These are phyloP conservation scores for Bruchidius siliquastri DNA, from an alignment of 2,888 invertebrate genomes.

Conservation along the genomic window DNA sequence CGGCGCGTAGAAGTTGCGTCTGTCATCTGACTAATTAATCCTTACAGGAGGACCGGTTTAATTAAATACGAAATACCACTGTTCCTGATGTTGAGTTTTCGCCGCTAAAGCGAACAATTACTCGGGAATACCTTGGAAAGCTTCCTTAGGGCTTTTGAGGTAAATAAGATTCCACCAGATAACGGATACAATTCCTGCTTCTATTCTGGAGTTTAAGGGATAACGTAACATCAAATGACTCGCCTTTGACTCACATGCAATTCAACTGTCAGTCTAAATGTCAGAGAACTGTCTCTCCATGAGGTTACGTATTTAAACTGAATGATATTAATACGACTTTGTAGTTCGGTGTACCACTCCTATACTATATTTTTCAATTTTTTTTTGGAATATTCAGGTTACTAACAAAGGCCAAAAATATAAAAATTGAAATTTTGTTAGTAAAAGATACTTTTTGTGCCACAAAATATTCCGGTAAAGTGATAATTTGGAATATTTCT, in stretches of 20 bases:
- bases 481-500: too few relatives aligned
- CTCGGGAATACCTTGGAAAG: slow-evolving; percentile 1
- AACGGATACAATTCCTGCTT: neutral
- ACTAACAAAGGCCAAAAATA: too few relatives aligned
- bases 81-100: slow-evolving; percentile 37
- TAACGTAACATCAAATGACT: neutral
- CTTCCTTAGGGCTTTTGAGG: neutral
- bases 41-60: slow-evolving; percentile 42
- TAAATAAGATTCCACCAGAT: neutral
- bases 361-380: too few relatives aligned
- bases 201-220: neutral
- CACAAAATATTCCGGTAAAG: too few relatives aligned
- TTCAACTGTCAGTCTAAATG: too few relatives aligned
- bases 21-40: slow-evolving; percentile 44
- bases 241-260: neutral
- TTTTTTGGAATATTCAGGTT: too few relatives aligned
- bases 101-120: slow-evolving; percentile 28
- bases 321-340: too few relatives aligned
- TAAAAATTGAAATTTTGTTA: too few relatives aligned
- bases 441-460: too few relatives aligned
- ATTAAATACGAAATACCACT: slow-evolving; percentile 43
- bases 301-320: too few relatives aligned
- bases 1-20: slow-evolving; percentile 34
- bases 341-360: too few relatives aligned
- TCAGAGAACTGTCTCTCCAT: too few relatives aligned